Conservation (phyloP, 1,140 invertebrate species). For the Drosophila athabasca region DNA sequence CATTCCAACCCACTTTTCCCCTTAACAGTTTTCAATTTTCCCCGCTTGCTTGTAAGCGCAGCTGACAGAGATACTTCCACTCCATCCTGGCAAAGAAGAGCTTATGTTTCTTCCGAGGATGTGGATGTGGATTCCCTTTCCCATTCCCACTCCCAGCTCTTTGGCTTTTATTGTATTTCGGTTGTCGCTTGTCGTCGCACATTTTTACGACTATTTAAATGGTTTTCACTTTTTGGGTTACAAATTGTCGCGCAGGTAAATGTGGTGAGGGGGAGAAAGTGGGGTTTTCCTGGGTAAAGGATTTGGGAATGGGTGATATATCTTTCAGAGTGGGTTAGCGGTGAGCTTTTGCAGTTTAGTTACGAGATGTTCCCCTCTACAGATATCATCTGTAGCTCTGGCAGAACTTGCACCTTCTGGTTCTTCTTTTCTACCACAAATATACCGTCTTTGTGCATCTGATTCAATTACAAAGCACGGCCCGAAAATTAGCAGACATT, state of each 20-base stretch:
- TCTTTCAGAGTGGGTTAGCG: too few relatives aligned
- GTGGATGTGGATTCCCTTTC: not conserved
- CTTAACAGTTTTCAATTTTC: slow-evolving; percentile 67
- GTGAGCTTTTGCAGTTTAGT: too few relatives aligned
- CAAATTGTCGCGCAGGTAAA: slow-evolving; percentile 44
- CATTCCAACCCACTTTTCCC: slow-evolving; percentile 5
- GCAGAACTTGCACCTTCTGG: too few relatives aligned
- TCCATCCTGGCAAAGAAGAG: too few relatives aligned
- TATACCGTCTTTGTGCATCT: slow-evolving; percentile 35
- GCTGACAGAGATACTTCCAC: slow-evolving; percentile 46
- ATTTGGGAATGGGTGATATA: too few relatives aligned
- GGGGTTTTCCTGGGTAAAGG: not conserved
- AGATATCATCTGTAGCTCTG: too few relatives aligned
- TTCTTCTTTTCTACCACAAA: too few relatives aligned
- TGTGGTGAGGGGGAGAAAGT: not conserved
- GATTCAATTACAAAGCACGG: slow-evolving; percentile 65
- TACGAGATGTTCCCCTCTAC: too few relatives aligned
- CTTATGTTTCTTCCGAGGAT: not conserved
- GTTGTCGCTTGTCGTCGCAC: slow-evolving; percentile 56
- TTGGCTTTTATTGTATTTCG: slow-evolving; percentile 57
- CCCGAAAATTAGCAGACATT: slow-evolving; percentile 68
- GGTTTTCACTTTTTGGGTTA: slow-evolving; percentile 52
- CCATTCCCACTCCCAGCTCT: slow-evolving; percentile 17
- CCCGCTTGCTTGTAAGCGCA: slow-evolving; percentile 60
- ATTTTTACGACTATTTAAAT: slow-evolving; percentile 69